phyloP scores from a whole-genome alignment of 64 coral and sea anemone species.

The Montipora foliosa region DNA sequence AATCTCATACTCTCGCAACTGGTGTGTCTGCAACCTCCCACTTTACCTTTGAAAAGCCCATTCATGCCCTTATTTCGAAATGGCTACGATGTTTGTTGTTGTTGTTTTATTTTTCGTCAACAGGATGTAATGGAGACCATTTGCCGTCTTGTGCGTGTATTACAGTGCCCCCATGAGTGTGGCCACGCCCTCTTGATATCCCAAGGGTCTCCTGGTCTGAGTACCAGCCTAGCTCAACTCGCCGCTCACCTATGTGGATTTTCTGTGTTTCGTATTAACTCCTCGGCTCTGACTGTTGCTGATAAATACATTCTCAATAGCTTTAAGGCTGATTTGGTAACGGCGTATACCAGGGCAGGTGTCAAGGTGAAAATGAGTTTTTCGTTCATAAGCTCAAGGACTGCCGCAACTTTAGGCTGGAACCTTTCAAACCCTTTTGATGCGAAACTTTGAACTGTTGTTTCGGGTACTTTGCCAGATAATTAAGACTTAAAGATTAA shows the following conservation, averaged over 20 bases:
- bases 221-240: constrained; percentile 82
- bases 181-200: constrained; percentile 92
- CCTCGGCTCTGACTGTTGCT: constrained; percentile 58
- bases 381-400: not conserved
- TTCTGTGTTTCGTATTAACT: constrained; percentile 91
- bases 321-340: constrained; percentile 94
- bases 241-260: constrained; percentile 95
- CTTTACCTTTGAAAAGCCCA: too few species aligned
- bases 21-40: too few species aligned
- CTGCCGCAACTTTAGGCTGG: not conserved
- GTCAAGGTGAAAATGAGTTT: constrained; percentile 76
- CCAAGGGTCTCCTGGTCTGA: constrained; percentile 89
- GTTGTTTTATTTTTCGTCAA: not conserved
- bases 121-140: constrained; percentile 97
- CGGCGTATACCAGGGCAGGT: constrained; percentile 90
- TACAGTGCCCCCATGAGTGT: constrained; percentile 96
- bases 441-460: not conserved
- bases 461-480: too few species aligned
- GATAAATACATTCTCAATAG: constrained; percentile 81
- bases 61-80: not conserved
- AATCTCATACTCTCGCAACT: too few species aligned
- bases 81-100: not conserved
- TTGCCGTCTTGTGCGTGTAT: constrained; percentile 92
- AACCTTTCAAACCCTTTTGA: not conserved
- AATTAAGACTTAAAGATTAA: too few species aligned